Evolutionary conservation across 2,888 invertebrate genomes (phyloP), one percentile per base, ranked within the genome.

Genomic region (Cyclophora albipunctata): DNA sequence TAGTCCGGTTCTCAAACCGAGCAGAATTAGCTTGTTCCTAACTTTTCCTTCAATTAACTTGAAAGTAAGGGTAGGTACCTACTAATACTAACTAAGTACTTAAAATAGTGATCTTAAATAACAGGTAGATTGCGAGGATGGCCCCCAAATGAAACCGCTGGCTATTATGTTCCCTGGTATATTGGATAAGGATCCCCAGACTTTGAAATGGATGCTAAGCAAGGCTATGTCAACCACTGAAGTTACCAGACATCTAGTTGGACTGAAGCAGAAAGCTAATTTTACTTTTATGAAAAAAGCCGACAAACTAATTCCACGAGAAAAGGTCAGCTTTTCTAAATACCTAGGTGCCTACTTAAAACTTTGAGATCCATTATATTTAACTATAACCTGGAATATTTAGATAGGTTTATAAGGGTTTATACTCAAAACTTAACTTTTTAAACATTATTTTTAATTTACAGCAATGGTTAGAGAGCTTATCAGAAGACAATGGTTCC

Each of bases 201-300:
- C 78, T 40, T 66, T 84, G 45, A 66, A 81, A 64, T 81, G 78
- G 45, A 75, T 86, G 64, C 60, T 84, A 33, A 78, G 74, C 48
- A 79, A 75, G 54, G 75, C 68, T 3, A 84, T 86, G 80, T 86
- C 85, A 3, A 86, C 85, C 5, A 84, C 84, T 7, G 85, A 86
- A 71, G 81, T 86, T 7, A 85, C 85, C 2, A 78, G 73, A 51
- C 81, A 81, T 64, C 69, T 86, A 52, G 80, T 86, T 33, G 72
- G 80, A 54, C 70, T 82, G 34, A 83, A 83, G 0, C 78, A 84
- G 63, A 85, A 85, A 64, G 85, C 85, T 3, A 80, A 84, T 59
- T 84, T 84, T 54, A 71, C 75, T 3, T 81, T 78, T 48, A 82
- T 86, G 82, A 85, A 84, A 66, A 84, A 84, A 66, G 72, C 84